phyloP scores from a whole-genome alignment of 1,140 invertebrate species.

The Venturia canescens region DNA sequence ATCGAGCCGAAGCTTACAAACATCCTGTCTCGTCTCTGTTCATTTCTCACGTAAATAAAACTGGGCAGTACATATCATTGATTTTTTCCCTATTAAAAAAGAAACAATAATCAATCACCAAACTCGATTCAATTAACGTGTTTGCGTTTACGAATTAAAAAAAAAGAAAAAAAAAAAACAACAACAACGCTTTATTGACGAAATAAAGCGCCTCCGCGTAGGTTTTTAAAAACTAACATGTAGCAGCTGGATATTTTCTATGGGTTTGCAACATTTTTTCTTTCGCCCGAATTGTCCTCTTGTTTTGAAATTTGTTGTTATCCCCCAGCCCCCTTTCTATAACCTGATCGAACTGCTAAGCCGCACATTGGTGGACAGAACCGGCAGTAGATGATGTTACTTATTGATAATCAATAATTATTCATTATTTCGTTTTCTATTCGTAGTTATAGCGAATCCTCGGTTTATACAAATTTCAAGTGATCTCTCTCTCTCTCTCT shows the following conservation, averaged over 20 bases:
- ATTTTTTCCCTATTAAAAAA: slow-evolving; percentile 35
- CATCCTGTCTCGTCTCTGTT: not conserved
- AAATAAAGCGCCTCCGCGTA: not conserved
- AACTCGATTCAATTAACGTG: not conserved
- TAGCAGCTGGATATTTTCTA: not conserved
- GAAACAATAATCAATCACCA: not conserved
- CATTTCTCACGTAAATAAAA: slow-evolving; percentile 27
- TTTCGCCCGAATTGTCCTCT: not conserved
- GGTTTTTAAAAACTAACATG: not conserved
- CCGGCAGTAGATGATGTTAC: slow-evolving; percentile 67
- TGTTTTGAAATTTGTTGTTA: not conserved
- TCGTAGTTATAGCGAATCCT: not conserved
- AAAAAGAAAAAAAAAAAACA: not conserved
- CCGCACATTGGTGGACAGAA: slow-evolving; percentile 52
- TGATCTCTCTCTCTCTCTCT: not conserved
- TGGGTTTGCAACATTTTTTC: not conserved
- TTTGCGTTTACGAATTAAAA: slow-evolving; percentile 11
- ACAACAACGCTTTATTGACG: not conserved
- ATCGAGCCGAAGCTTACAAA: slow-evolving; percentile 43
- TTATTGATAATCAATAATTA: slow-evolving; percentile 25
- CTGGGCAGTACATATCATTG: slow-evolving; percentile 18
- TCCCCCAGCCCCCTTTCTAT: too few species aligned
- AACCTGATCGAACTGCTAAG: slow-evolving; percentile 13
- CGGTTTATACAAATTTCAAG: not conserved
- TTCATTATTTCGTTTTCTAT: not conserved